phyloP scores from a whole-genome alignment of 2,888 invertebrate genomes.

The Ypsolopha scabrella region DNA sequence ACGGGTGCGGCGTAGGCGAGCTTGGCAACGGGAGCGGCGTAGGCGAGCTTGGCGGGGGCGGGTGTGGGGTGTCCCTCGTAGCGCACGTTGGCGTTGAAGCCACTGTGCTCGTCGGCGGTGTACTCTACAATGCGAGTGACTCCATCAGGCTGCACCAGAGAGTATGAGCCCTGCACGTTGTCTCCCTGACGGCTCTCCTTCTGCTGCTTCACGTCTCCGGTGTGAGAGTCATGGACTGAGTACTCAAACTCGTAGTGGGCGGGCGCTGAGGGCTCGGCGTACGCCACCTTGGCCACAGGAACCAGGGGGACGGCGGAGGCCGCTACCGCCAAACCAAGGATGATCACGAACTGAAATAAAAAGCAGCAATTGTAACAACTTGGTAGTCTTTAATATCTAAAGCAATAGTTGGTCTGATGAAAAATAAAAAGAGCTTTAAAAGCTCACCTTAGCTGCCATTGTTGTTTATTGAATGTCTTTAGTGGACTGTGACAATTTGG shows the following conservation, averaged over 20 bases:
- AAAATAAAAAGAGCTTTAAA: not conserved
- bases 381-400: not conserved
- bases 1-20: conserved; percentile 17
- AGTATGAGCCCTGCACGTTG: conserved; percentile 55
- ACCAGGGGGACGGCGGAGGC: conserved; percentile 22
- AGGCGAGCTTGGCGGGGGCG: conserved; percentile 19
- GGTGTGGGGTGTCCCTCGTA: conserved; percentile 22
- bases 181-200: conserved; percentile 54
- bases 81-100: conserved; percentile 28
- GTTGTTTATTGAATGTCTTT: conserved; percentile 32
- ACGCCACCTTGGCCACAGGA: conserved; percentile 23
- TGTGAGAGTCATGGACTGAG: conserved; percentile 53
- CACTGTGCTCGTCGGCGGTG: conserved; percentile 29
- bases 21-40: conserved; percentile 17
- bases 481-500: conserved; percentile 31
- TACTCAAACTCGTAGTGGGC: conserved; percentile 23
- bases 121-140: conserved; percentile 56
- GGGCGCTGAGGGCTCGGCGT: conserved; percentile 17
- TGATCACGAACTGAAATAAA: conserved; percentile 30
- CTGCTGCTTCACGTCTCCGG: conserved; percentile 59
- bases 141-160: conserved; percentile 60
- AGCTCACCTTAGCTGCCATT: conserved; percentile 50
- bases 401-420: not conserved
- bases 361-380: not conserved
- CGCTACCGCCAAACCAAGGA: conserved; percentile 37